Base-by-base conservation (phyloP, 1,140 invertebrate species). In the Drosophila pectinifera region DNA sequence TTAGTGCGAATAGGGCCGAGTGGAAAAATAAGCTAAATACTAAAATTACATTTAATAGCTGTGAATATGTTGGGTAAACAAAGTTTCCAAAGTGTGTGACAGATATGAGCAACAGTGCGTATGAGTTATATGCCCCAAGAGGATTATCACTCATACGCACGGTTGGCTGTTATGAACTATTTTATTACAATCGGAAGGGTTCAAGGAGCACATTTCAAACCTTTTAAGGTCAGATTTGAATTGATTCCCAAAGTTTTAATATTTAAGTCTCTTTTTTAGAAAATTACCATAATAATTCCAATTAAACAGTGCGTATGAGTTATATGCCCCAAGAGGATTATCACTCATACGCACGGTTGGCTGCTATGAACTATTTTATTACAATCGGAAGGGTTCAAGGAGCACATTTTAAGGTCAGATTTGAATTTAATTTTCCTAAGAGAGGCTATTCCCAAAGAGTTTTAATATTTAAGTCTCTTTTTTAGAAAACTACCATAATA, bases 251-350 rank as follows among this genome's bases (percentile, higher is more conserved):
- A 10, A 31, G 8, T 31, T 28, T 28, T 28, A 28, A 10, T 2
- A 1, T 10, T 28, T 10, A 10, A 28, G 28, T 8, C 2, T 31
- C 10, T 3, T 31, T 31, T 31, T 7, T 7, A 10, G 1, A 28
- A 0, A 18, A 31, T 18, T 48, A 13, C 2, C 24, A 13, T 48
- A 48, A 1, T 0, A 49, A 13, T 1, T 18, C 5, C 7, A 6
- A 8, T 14, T 13, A 14, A 61, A 22, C 57, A 22, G 34, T 20
- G 64, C 64, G 58, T 64, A 68, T 68, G 58, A 34, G 62, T 65
- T 7, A 65, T 65, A 10, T 36, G n/a, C 3, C 28, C 10, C 28
- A 59, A n/a, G 31, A 36, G 28, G 10, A 18, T 16, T 24, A 51
- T 34, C 56, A 20, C 24, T 48, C 16, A 20, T 49, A 49, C 26